These are phyloP conservation scores for Calameuta idolon DNA, from an alignment of 2,888 invertebrate genomes.

Conservation along the genomic window DNA sequence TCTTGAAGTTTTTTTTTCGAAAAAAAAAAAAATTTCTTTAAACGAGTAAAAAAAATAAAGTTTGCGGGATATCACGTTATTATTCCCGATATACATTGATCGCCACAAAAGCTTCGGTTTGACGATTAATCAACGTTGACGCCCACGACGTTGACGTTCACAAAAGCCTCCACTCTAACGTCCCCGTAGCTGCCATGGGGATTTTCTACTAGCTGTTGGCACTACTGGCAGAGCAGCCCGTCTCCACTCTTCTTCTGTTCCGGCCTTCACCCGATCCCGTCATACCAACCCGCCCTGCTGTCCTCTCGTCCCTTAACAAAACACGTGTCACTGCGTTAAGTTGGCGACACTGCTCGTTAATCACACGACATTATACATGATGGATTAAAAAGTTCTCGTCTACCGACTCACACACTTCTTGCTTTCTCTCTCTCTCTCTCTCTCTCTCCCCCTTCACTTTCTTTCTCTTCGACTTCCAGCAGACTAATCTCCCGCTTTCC, in stretches of 20 bases:
- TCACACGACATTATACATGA: constrained; percentile 38
- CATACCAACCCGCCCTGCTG: no score
- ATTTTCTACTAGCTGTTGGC: constrained; percentile 2
- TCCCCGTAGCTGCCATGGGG: no score
- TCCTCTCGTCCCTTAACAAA: constrained; percentile 11
- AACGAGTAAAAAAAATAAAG: neutral
- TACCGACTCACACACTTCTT: constrained; percentile 8
- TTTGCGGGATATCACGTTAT: constrained; percentile 7
- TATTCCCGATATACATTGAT: constrained; percentile 23
- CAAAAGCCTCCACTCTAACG: constrained; percentile 12
- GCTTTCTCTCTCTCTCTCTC: constrained; percentile 13
- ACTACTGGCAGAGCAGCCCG: constrained; percentile 2
- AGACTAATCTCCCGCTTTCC: no score
- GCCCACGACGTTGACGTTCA: constrained; percentile 11
- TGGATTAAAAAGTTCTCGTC: constrained; percentile 37
- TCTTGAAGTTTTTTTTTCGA: neutral
- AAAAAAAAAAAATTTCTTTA: neutral
- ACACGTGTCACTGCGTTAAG: constrained; percentile 31
- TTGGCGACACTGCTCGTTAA: constrained; percentile 37
- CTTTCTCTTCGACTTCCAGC: no score
- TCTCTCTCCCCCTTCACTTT: no score
- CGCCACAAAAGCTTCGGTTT: constrained; percentile 12
- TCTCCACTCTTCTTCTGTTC: no score
- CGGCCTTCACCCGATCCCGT: no score
- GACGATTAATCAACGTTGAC: constrained; percentile 18